phyloP scores from a whole-genome alignment of 2,797 vertebrate genomes.

The Oryzias sinensis region DNA sequence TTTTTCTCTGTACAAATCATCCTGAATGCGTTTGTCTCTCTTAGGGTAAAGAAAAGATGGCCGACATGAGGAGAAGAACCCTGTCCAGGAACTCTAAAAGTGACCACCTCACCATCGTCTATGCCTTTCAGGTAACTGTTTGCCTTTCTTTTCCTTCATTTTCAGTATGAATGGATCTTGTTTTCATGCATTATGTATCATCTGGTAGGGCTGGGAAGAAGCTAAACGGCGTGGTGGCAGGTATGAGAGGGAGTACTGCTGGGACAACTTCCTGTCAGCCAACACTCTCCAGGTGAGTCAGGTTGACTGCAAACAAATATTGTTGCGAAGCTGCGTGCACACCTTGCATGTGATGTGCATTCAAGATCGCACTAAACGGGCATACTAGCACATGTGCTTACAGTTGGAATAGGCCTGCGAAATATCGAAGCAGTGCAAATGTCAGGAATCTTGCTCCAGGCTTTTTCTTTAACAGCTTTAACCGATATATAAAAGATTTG shows the following conservation, averaged over 20 bases:
- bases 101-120: conserved; percentile 93
- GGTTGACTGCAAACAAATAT: neutral
- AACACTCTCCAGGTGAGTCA: conserved; percentile 90
- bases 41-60: conserved; percentile 96
- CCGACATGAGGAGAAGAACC: conserved; percentile 88
- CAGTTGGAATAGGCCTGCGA: too few species aligned
- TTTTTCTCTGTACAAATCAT: neutral
- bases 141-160: neutral
- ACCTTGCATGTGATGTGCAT: too few species aligned
- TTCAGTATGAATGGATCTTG: conserved; percentile 1
- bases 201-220: conserved; percentile 91
- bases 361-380: too few species aligned
- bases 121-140: conserved; percentile 88
- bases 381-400: too few species aligned
- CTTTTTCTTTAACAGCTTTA: too few species aligned
- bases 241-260: conserved; percentile 92
- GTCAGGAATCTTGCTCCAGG: too few species aligned
- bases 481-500: too few species aligned
- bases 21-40: conserved; percentile 2
- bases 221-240: conserved; percentile 83
- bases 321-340: too few species aligned
- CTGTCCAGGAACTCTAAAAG: conserved; percentile 91
- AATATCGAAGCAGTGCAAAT: too few species aligned
- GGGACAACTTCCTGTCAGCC: conserved; percentile 95
- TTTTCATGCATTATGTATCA: conserved; percentile 11